Conservation (phyloP, 1,140 invertebrate species). For the Stegodyphus dumicola region DNA sequence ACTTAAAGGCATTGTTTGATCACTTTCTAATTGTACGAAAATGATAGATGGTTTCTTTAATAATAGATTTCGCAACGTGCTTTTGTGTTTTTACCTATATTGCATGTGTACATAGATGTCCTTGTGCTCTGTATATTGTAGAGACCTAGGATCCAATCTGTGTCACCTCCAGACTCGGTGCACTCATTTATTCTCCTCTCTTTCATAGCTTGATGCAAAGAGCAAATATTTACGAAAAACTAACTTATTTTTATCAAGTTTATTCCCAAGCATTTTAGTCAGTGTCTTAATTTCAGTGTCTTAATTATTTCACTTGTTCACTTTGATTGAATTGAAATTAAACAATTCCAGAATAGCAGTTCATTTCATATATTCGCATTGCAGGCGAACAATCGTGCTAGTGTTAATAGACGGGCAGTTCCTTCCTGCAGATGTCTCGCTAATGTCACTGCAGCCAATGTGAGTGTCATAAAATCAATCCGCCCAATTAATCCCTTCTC, state of each 20-base stretch:
- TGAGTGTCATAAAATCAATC: slow-evolving; percentile 47
- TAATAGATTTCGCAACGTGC: not conserved
- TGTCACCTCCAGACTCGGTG: not conserved
- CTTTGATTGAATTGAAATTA: no score
- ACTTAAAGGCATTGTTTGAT: no score
- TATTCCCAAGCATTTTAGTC: slow-evolving; percentile 12
- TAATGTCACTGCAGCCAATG: slow-evolving; percentile 61
- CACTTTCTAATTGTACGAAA: no score
- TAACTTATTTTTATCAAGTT: not conserved
- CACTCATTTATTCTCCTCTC: no score
- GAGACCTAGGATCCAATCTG: slow-evolving; percentile 17
- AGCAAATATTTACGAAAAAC: not conserved
- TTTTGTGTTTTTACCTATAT: slow-evolving; percentile 13
- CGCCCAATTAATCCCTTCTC: slow-evolving; percentile 36
- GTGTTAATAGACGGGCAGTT: slow-evolving; percentile 52
- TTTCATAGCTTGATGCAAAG: not conserved
- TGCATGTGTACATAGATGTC: slow-evolving; percentile 54
- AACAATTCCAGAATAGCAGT: slow-evolving; percentile 9
- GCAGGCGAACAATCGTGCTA: slow-evolving; percentile 54
- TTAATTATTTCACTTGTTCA: not conserved
- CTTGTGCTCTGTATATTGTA: slow-evolving; percentile 41
- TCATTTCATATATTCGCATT: slow-evolving; percentile 59
- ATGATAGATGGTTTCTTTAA: no score
- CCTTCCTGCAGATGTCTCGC: slow-evolving; percentile 60
- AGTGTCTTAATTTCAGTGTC: slow-evolving; percentile 19